phyloP scores from a whole-genome alignment of 2,888 invertebrate species.

The Ormyrus labotus region DNA sequence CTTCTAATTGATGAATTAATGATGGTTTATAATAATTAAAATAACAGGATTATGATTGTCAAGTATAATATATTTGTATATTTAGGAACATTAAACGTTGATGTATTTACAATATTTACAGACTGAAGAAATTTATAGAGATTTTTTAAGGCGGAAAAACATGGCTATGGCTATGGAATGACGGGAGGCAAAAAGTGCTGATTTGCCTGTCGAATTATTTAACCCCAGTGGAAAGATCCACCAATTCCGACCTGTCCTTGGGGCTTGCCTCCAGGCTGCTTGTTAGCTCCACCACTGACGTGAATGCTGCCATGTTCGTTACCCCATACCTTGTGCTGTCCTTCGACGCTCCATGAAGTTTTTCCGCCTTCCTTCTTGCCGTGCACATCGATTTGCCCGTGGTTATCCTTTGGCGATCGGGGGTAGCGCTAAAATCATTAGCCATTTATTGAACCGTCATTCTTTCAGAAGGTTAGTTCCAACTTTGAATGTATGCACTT shows the following conservation, averaged over 20 bases:
- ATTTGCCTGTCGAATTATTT: not conserved
- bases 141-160: no score
- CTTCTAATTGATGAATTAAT: no score
- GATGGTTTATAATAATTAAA: no score
- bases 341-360: slow-evolving; percentile 32
- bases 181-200: no score
- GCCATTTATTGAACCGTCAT: not conserved
- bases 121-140: no score
- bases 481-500: not conserved
- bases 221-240: slow-evolving; percentile 34
- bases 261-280: slow-evolving; percentile 32
- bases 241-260: slow-evolving; percentile 37
- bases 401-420: slow-evolving; percentile 18
- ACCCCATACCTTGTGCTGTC: slow-evolving; percentile 28
- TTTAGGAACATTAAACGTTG: no score
- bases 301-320: slow-evolving; percentile 43
- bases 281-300: slow-evolving; percentile 43
- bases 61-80: no score
- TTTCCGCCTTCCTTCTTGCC: slow-evolving; percentile 37
- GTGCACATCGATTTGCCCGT: slow-evolving; percentile 6
- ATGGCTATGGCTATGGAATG: no score
- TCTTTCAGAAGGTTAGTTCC: not conserved
- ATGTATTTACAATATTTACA: no score
- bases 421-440: slow-evolving; percentile 17
- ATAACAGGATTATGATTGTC: no score